Conservation (phyloP, 2,113 vertebrate genomes). For the Papio anubis region DNA sequence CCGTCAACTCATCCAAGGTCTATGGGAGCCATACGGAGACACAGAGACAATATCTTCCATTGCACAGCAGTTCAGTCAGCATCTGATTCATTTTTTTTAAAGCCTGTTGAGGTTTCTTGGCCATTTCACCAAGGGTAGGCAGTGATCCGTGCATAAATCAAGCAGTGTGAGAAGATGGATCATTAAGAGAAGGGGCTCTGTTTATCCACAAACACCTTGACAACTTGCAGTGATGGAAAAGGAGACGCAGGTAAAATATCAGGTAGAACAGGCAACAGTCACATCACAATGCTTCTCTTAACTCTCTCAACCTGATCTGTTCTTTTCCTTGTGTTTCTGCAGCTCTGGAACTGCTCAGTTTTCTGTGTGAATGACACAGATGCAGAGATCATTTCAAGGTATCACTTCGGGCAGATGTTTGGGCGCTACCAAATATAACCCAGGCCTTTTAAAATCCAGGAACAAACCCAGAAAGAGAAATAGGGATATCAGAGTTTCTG, state of each 20-base stretch:
- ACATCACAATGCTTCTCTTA: background rate
- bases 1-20: background rate
- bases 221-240: conserved; percentile 37
- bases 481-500: background rate
- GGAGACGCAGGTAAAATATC: background rate
- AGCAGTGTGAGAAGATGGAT: conserved; percentile 39
- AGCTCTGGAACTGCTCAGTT: background rate
- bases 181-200: conserved; percentile 24
- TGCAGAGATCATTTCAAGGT: background rate
- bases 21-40: background rate
- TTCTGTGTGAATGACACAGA: background rate
- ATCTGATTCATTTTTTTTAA: background rate
- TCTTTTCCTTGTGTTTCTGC: background rate
- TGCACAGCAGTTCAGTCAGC: background rate
- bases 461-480: background rate
- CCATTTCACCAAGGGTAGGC: background rate
- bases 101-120: background rate
- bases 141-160: conserved; percentile 4
- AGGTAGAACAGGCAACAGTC: background rate
- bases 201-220: conserved; percentile 66
- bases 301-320: background rate
- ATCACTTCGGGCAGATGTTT: background rate
- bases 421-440: background rate
- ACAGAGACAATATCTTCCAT: background rate
- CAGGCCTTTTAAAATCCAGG: background rate